A percentile compares a stretch with the other conserved stretches of the same genome.
Conservation (phyloP, 2,797 vertebrate species). For the Sphenodon punctatus region DNA sequence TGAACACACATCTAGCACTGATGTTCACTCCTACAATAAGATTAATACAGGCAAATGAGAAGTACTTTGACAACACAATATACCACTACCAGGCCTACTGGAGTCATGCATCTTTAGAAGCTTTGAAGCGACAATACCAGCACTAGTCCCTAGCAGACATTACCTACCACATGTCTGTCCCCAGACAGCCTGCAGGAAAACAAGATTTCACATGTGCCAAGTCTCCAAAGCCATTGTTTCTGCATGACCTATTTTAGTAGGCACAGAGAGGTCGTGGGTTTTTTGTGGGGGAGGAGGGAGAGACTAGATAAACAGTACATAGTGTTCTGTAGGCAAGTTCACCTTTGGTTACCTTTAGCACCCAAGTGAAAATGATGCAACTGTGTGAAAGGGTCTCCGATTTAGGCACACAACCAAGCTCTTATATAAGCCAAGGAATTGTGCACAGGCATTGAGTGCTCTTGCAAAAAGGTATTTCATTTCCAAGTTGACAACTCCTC, state of each 20-base stretch:
- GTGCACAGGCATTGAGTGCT: not conserved
- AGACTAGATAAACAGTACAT: not conserved
- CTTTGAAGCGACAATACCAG: rapidly evolving
- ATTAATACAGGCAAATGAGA: too few relatives aligned
- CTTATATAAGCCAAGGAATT: not conserved
- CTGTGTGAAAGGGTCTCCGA: not conserved
- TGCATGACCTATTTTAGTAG: not conserved
- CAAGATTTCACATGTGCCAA: too few relatives aligned
- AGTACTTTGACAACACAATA: not conserved
- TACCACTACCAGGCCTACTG: rapidly evolving
- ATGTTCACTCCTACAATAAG: too few relatives aligned
- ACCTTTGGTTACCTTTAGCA: not conserved
- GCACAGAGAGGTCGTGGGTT: too few relatives aligned
- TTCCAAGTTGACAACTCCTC: too few relatives aligned
- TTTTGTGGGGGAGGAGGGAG: not conserved
- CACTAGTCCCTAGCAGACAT: not conserved
- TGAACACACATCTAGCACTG: not conserved
- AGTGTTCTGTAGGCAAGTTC: not conserved
- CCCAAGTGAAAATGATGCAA: not conserved
- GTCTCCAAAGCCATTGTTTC: too few relatives aligned
- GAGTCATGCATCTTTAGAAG: not conserved
- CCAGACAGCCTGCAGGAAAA: not conserved
- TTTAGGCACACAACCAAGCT: not conserved
- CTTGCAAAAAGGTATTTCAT: too few relatives aligned
- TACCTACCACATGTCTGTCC: not conserved